Conservation (phyloP, 2,888 invertebrate genomes). For the Congeria kusceri region DNA sequence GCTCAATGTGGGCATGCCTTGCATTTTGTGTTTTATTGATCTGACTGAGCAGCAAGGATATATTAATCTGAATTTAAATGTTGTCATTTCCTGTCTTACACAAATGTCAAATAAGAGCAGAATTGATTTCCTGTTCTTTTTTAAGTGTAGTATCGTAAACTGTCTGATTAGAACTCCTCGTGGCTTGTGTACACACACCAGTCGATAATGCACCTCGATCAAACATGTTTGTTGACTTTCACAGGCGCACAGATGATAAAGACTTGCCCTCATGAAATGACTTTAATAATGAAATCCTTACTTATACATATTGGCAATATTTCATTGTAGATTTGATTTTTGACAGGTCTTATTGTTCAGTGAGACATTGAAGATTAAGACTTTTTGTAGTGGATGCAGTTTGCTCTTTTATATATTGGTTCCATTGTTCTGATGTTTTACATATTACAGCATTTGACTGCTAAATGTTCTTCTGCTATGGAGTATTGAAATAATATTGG, state of each 20-base stretch:
- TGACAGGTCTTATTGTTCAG: background rate
- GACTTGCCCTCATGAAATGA: background rate
- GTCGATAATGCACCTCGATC: slow-evolving; percentile 31
- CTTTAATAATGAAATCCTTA: background rate
- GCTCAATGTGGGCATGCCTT: background rate
- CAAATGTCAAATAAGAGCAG: background rate
- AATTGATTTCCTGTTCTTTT: slow-evolving; percentile 1
- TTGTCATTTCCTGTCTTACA: slow-evolving; percentile 25
- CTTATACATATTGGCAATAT: background rate
- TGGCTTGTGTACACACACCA: slow-evolving; percentile 30
- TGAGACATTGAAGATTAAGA: too few relatives aligned
- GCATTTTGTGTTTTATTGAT: slow-evolving; percentile 11
- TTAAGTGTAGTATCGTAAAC: slow-evolving; percentile 1
- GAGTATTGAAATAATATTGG: too few relatives aligned
- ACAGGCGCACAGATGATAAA: background rate
- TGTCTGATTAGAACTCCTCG: slow-evolving; percentile 8
- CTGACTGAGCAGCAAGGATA: slow-evolving; percentile 4
- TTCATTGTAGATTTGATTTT: background rate
- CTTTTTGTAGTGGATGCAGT: background rate
- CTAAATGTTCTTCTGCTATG: too few relatives aligned
- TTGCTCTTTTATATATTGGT: background rate
- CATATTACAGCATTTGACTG: too few relatives aligned
- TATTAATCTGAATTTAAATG: slow-evolving; percentile 11
- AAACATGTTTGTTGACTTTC: slow-evolving; percentile 39
- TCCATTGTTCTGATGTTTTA: too few relatives aligned